Conservation (phyloP, 2,113 vertebrate genomes). For the Eudyptes chrysolophus region DNA sequence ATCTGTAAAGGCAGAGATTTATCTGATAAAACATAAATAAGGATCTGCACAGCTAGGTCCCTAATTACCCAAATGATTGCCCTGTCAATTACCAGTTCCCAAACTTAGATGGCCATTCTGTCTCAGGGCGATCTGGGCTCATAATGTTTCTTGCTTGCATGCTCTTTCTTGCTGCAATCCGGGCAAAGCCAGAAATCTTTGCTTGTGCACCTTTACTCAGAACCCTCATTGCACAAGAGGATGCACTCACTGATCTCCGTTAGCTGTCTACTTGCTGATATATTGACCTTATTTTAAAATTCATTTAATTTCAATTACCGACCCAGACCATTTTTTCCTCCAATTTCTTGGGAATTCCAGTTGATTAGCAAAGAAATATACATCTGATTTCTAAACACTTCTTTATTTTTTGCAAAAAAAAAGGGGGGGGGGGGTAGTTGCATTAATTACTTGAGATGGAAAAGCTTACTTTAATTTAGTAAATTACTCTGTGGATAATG, state of each 20-base stretch:
- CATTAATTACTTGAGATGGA: neutral
- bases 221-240: neutral
- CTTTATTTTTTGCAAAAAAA: neutral
- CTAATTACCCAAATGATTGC: neutral
- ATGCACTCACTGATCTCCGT: neutral
- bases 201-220: neutral
- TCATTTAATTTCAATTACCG: neutral
- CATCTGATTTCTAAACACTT: neutral
- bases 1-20: neutral
- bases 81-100: neutral
- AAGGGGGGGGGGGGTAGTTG: neutral
- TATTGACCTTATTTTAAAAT: neutral
- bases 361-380: neutral
- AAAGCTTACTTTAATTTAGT: slow-evolving; percentile 35
- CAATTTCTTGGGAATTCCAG: neutral
- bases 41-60: neutral
- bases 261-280: neutral
- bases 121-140: neutral
- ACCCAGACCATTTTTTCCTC: neutral
- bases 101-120: neutral
- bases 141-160: fast-evolving
- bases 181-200: neutral
- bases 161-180: neutral
- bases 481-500: slow-evolving; percentile 6
- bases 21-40: neutral